Conservation (phyloP, 2,888 invertebrate species). For the Lacanobia wlatinum region DNA sequence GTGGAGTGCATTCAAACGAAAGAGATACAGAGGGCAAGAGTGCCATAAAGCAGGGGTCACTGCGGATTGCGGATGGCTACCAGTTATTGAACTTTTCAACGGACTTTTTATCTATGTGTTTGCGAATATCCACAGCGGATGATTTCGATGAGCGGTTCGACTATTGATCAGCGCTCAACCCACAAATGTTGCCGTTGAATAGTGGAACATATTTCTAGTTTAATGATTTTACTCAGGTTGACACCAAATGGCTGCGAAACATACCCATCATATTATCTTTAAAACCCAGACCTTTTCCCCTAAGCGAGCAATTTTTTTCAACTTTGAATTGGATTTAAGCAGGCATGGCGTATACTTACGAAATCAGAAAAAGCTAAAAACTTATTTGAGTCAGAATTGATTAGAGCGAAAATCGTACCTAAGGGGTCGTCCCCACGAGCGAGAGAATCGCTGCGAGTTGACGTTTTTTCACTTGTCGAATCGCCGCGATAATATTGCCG, state of each 20-base stretch:
- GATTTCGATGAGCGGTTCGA: not conserved
- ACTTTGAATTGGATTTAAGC: conserved; percentile 32
- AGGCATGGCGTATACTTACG: conserved; percentile 22
- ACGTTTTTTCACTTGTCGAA: no score
- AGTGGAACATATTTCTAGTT: not conserved
- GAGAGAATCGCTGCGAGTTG: no score
- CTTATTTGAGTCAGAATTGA: conserved; percentile 57
- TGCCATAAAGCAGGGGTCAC: conserved; percentile 61
- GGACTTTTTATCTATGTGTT: conserved; percentile 42
- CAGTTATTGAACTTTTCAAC: conserved; percentile 51
- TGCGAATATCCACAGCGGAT: conserved; percentile 28
- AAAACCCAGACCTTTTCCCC: not conserved
- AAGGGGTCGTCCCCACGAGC: no score
- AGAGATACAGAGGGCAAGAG: conserved; percentile 69
- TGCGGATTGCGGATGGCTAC: conserved; percentile 46
- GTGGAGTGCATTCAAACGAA: conserved; percentile 71
- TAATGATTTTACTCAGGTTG: not conserved
- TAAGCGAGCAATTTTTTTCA: not conserved
- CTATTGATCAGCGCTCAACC: not conserved
- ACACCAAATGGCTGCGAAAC: not conserved
- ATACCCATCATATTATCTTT: not conserved
- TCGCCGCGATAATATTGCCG: no score
- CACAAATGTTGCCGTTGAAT: not conserved
- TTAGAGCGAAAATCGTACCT: conserved; percentile 48
- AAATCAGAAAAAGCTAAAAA: conserved; percentile 56